phyloP scores from a whole-genome alignment of 1,140 invertebrate species.

The Drosophila kikkawai region DNA sequence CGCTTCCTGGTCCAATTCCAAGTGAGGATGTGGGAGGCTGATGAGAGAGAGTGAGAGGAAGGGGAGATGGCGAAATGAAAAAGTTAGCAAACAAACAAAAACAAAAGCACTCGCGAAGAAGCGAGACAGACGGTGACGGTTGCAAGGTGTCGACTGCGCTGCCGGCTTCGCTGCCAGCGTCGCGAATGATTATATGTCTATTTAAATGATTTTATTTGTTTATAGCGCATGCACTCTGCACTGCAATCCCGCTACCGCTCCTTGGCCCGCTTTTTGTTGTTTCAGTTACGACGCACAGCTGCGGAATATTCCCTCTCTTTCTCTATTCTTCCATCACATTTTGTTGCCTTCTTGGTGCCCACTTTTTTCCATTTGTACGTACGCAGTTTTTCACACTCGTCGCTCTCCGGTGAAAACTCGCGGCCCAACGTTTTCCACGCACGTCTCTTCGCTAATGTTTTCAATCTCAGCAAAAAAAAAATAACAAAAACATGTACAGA shows the following conservation, averaged over 20 bases:
- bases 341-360: slow-evolving; percentile 22
- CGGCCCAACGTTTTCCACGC: slow-evolving; percentile 26
- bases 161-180: slow-evolving; percentile 28
- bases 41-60: slow-evolving; percentile 1
- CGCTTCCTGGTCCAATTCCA: slow-evolving; percentile 41
- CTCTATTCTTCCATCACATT: slow-evolving; percentile 22
- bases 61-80: slow-evolving; percentile 25
- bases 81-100: slow-evolving; percentile 44
- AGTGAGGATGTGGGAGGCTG: slow-evolving; percentile 42
- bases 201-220: slow-evolving; percentile 62
- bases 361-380: slow-evolving; percentile 51
- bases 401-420: slow-evolving; percentile 38
- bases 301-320: slow-evolving; percentile 37
- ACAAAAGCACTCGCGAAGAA: slow-evolving; percentile 37
- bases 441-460: slow-evolving; percentile 26
- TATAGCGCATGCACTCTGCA: slow-evolving; percentile 28
- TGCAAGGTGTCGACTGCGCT: slow-evolving; percentile 61
- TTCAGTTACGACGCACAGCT: slow-evolving; percentile 68
- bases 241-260: slow-evolving; percentile 13
- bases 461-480: slow-evolving; percentile 22
- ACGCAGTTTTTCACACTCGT: slow-evolving; percentile 50
- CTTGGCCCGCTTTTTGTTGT: slow-evolving; percentile 22
- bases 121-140: slow-evolving; percentile 27
- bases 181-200: slow-evolving; percentile 52
- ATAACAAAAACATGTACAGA: slow-evolving; percentile 30